These are phyloP conservation scores for Amphilophus citrinellus DNA, from an alignment of 2,113 vertebrate genomes.

Conservation along the genomic window DNA sequence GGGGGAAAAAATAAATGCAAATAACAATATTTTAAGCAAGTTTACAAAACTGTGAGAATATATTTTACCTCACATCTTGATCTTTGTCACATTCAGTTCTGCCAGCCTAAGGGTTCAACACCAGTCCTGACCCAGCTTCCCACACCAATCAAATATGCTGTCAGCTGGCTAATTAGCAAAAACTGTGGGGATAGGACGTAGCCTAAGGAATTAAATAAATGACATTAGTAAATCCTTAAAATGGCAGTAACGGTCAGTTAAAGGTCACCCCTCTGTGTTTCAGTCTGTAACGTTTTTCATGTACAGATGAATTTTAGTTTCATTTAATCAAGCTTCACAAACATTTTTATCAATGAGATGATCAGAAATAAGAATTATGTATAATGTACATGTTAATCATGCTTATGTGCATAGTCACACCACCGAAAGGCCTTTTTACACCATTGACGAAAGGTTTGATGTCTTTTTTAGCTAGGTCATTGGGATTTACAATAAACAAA, in stretches of 20 bases:
- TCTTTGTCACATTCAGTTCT: neutral
- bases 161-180: neutral
- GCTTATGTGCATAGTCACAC: neutral
- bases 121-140: neutral
- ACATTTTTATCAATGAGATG: neutral
- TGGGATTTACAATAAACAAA: too few species aligned
- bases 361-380: neutral
- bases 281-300: neutral
- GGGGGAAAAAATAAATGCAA: too few species aligned
- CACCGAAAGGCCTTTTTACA: neutral
- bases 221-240: neutral
- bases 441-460: too few species aligned
- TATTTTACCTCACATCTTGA: neutral
- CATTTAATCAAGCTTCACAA: too few species aligned
- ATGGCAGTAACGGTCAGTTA: neutral
- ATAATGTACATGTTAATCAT: neutral
- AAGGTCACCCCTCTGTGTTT: neutral
- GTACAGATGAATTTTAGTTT: neutral
- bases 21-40: too few species aligned
- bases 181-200: rapidly evolving
- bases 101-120: neutral
- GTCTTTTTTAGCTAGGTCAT: too few species aligned
- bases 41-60: too few species aligned
- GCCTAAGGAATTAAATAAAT: neutral
- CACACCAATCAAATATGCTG: neutral